phyloP scores from a whole-genome alignment of 2,888 invertebrate genomes.

The Melinopterus prodromus region DNA sequence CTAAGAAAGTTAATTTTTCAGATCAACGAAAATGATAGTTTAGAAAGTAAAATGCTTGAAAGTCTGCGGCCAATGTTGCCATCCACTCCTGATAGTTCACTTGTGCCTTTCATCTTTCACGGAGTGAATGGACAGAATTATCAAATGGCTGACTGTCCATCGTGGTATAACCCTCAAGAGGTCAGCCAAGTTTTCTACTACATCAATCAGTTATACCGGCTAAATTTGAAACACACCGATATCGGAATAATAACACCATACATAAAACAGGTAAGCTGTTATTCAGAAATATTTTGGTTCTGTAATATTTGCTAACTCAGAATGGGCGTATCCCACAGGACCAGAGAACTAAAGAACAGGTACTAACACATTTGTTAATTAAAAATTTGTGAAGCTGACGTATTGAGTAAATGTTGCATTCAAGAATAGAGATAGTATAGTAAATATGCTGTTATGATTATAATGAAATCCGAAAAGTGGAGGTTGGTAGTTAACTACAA shows the following conservation, averaged over 20 bases:
- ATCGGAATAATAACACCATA: conserved; percentile 95
- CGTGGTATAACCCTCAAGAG: conserved; percentile 91
- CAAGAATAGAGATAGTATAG: too few species aligned
- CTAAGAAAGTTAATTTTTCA: conserved; percentile 53
- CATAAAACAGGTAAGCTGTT: conserved; percentile 77
- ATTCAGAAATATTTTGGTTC: background rate
- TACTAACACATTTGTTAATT: too few species aligned
- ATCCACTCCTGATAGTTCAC: conserved; percentile 50
- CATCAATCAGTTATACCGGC: conserved; percentile 71
- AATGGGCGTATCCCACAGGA: background rate
- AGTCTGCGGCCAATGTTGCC: conserved; percentile 58
- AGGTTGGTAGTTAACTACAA: too few species aligned
- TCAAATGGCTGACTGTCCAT: conserved; percentile 81
- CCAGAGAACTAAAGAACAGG: too few species aligned
- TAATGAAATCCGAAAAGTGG: too few species aligned
- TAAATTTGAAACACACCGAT: conserved; percentile 70
- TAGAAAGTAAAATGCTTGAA: conserved; percentile 59
- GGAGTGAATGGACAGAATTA: conserved; percentile 75
- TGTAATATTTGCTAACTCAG: background rate
- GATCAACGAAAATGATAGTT: conserved; percentile 50
- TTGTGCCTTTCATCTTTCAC: conserved; percentile 72
- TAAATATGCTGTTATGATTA: too few species aligned
- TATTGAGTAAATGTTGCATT: too few species aligned
- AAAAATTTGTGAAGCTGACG: too few species aligned
- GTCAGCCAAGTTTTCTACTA: conserved; percentile 72